These are phyloP conservation scores for Drosophila bocki DNA, from an alignment of 1,140 invertebrate species.

Conservation along the genomic window DNA sequence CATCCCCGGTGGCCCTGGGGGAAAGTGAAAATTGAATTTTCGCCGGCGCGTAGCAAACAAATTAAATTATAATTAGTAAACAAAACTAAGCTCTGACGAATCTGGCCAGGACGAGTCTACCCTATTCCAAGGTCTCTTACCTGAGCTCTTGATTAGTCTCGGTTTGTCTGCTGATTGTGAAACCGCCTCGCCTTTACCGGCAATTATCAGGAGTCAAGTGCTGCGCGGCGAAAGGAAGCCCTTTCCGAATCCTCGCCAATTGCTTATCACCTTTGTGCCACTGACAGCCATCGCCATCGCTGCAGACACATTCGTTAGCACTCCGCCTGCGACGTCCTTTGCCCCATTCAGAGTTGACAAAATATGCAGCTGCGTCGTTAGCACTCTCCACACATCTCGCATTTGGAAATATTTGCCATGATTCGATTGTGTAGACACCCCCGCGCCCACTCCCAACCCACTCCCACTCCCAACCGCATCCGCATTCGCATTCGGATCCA, in stretches of 20 bases:
- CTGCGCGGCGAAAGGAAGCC: neutral
- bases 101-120: neutral
- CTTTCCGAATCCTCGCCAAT: constrained; percentile 36
- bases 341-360: constrained; percentile 66
- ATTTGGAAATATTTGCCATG: constrained; percentile 73
- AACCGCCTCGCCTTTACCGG: constrained; percentile 12
- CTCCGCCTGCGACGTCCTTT: constrained; percentile 5
- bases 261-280: constrained; percentile 77
- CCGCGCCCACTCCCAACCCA: constrained; percentile 2
- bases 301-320: constrained; percentile 57
- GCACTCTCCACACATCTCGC: constrained; percentile 42
- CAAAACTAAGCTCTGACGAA: constrained; percentile 13
- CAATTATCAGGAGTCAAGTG: constrained; percentile 40
- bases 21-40: constrained; percentile 63
- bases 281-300: constrained; percentile 52
- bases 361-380: constrained; percentile 79
- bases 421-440: constrained; percentile 71
- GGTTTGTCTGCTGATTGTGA: constrained; percentile 47
- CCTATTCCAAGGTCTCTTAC: constrained; percentile 6
- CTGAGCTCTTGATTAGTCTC: constrained; percentile 32
- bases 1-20: neutral
- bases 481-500: constrained; percentile 26
- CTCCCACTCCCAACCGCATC: constrained; percentile 20
- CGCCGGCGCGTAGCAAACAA: constrained; percentile 52
- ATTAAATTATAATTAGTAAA: constrained; percentile 70